These are phyloP conservation scores for Dendrophyllia cribrosa DNA, from an alignment of 64 coral and sea anemone species.

Conservation along the genomic window DNA sequence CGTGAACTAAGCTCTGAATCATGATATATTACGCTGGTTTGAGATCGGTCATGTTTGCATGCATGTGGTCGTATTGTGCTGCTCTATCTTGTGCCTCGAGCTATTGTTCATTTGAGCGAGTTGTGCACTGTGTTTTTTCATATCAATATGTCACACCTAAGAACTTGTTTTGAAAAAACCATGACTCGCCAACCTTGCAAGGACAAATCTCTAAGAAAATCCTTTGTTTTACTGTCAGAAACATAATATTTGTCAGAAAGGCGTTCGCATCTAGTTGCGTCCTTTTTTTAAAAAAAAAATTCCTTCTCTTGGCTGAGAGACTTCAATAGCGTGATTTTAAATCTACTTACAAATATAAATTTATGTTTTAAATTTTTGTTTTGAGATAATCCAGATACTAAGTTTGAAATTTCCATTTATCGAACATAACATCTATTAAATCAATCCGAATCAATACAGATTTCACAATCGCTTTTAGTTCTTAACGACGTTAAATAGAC, in stretches of 20 bases:
- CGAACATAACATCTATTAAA: background rate
- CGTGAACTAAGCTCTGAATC: background rate
- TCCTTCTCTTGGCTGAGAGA: background rate
- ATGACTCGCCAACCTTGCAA: background rate
- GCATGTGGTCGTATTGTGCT: background rate
- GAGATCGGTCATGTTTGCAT: background rate
- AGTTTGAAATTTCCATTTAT: background rate
- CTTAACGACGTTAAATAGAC: slow-evolving; percentile 16
- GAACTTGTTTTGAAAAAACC: background rate
- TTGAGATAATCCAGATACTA: background rate
- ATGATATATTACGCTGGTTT: background rate
- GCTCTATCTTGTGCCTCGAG: background rate
- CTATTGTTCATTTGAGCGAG: background rate
- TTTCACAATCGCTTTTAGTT: background rate
- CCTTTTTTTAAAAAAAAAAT: background rate
- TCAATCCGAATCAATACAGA: background rate
- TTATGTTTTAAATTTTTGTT: background rate
- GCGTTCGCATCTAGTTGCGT: background rate
- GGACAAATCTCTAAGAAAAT: background rate
- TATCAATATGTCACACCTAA: background rate
- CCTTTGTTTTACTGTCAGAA: background rate
- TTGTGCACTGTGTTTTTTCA: background rate
- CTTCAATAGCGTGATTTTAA: background rate
- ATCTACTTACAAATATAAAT: background rate
- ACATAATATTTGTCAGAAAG: background rate